These are phyloP conservation scores for Hyperoodon ampullatus DNA, from an alignment of 2,113 vertebrate species.

Conservation along the genomic window DNA sequence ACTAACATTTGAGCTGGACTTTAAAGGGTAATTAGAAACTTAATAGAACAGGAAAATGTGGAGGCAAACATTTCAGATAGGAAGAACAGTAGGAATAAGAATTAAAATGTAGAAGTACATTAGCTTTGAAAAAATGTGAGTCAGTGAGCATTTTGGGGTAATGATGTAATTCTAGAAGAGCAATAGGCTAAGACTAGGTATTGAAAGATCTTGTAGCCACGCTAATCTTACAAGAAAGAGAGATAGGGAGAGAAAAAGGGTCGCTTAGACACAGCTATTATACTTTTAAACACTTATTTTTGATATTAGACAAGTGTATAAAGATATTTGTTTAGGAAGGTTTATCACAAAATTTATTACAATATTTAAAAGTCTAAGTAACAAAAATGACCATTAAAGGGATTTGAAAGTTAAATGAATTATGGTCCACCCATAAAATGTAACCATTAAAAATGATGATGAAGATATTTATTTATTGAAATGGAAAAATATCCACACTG, in stretches of 20 bases:
- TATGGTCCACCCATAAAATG: constrained; percentile 46
- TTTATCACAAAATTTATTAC: constrained; percentile 46
- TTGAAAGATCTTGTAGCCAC: constrained; percentile 6
- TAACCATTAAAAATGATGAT: constrained; percentile 48
- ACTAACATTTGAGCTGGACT: background rate
- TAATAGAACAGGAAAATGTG: constrained; percentile 32
- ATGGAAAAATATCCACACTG: constrained; percentile 35
- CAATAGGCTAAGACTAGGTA: background rate
- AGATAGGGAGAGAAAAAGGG: background rate
- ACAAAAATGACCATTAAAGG: constrained; percentile 46
- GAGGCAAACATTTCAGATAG: background rate
- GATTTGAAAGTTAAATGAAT: constrained; percentile 45
- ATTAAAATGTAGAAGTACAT: background rate
- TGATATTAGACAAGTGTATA: background rate
- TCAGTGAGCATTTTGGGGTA: background rate
- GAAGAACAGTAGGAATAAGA: constrained; percentile 47
- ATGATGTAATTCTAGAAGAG: constrained; percentile 13
- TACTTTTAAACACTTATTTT: constrained; percentile 44
- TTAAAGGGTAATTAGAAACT: constrained; percentile 38
- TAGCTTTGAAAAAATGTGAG: background rate
- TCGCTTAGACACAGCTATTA: background rate
- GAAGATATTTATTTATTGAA: constrained; percentile 64
- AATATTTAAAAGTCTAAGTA: constrained; percentile 67
- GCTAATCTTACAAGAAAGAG: constrained; percentile 9
- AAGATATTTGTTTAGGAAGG: constrained; percentile 29